Evolutionary conservation across 2,888 invertebrate genomes (phyloP).

Genomic region (Pyrgus malvae): DNA sequence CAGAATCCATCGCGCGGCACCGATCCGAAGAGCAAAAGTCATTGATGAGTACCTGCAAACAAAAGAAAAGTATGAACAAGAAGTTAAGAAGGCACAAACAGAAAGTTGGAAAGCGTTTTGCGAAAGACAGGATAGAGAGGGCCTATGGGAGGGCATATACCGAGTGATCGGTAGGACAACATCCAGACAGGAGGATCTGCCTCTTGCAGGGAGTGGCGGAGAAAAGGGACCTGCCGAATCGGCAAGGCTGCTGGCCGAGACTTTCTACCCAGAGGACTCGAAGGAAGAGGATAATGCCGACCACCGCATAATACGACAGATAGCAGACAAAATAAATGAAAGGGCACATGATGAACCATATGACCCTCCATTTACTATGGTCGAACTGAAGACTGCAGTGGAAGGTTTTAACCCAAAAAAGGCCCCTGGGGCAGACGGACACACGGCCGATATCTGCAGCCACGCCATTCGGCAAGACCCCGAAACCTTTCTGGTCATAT

Average conservation of each 20-base stretch:
- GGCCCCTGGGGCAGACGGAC: no score
- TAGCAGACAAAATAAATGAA: neutral
- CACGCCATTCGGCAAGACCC: neutral
- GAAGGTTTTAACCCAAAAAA: no score
- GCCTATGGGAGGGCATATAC: slow-evolving; percentile 14
- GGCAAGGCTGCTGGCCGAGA: neutral
- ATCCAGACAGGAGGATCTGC: slow-evolving; percentile 12
- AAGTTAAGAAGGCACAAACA: neutral
- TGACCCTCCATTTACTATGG: slow-evolving; percentile 29
- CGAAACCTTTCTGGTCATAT: neutral
- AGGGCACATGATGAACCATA: neutral
- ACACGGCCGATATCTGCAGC: slow-evolving; percentile 13
- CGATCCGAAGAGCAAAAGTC: neutral
- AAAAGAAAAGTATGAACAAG: neutral
- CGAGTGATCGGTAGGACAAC: slow-evolving; percentile 1
- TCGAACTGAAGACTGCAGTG: neutral
- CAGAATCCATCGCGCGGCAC: neutral
- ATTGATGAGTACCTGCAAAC: neutral
- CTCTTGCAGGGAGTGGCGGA: neutral
- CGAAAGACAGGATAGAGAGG: slow-evolving; percentile 14
- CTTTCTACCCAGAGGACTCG: slow-evolving; percentile 18
- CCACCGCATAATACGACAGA: slow-evolving; percentile 3
- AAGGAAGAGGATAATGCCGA: slow-evolving; percentile 3
- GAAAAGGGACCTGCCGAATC: slow-evolving; percentile 4
- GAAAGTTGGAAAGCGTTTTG: slow-evolving; percentile 30